phyloP scores from a whole-genome alignment of 2,888 invertebrate species.

The Chesias legatella region DNA sequence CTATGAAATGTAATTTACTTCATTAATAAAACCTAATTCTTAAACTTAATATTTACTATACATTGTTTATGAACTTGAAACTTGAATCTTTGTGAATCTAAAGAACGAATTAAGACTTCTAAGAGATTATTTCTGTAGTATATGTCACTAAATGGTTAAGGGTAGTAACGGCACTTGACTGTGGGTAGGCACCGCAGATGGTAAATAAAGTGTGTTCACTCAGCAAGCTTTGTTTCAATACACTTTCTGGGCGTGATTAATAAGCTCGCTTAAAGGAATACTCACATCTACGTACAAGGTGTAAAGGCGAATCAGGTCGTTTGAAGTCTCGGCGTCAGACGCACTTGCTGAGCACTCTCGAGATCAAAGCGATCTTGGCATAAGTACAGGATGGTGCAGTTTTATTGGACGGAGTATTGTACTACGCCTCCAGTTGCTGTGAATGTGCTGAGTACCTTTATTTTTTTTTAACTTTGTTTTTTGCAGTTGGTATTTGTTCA shows the following conservation, averaged over 20 bases:
- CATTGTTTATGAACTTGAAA: too few relatives aligned
- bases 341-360: conserved; percentile 50
- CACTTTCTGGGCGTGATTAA: conserved; percentile 11
- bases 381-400: conserved; percentile 14
- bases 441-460: conserved; percentile 3
- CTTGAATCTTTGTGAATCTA: too few relatives aligned
- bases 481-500: conserved; percentile 1
- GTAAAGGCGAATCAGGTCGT: conserved; percentile 60
- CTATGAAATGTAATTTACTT: too few relatives aligned
- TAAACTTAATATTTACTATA: too few relatives aligned
- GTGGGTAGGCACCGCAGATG: too few relatives aligned
- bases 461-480: conserved; percentile 3
- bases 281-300: conserved; percentile 36
- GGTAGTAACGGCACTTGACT: too few relatives aligned
- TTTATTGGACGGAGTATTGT: conserved; percentile 15
- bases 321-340: conserved; percentile 56
- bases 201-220: too few relatives aligned
- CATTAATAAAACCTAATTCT: too few relatives aligned
- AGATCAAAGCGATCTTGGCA: conserved; percentile 46
- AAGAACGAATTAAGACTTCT: too few relatives aligned
- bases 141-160: too few relatives aligned
- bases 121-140: too few relatives aligned
- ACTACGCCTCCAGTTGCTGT: conserved; percentile 2
- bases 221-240: too few relatives aligned
- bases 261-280: conserved; percentile 11